A percentile compares a stretch with the other conserved stretches of the same genome.
Conservation (phyloP, 2,113 vertebrate species). For the Anhinga rufa region DNA sequence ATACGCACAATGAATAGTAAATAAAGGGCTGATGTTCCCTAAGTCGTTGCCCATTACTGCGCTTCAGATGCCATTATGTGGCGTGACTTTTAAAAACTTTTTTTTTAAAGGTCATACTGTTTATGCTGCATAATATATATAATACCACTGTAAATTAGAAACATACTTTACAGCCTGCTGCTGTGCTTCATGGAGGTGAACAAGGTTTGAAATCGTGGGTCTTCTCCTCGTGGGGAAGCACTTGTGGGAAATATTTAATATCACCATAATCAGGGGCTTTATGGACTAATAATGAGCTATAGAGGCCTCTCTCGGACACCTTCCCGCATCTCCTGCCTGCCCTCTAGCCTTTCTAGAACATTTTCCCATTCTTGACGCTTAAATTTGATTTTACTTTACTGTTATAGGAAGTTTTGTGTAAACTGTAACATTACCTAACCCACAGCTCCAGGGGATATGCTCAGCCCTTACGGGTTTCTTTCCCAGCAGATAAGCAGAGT, state of each 20-base stretch:
- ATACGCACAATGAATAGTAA: neutral
- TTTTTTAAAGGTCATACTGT: constrained; percentile 52
- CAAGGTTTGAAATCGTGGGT: neutral
- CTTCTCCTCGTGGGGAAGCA: neutral
- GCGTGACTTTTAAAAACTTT: constrained; percentile 11
- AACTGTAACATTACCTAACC: neutral
- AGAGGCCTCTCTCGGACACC: neutral
- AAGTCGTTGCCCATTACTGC: neutral
- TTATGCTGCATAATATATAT: constrained; percentile 34
- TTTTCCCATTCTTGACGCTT: neutral
- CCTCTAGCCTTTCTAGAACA: neutral
- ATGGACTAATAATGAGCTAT: neutral
- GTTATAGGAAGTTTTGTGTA: neutral
- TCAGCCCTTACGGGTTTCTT: neutral
- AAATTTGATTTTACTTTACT: neutral
- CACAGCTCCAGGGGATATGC: neutral
- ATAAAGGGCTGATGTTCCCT: neutral
- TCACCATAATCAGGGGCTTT: neutral
- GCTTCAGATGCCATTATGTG: neutral
- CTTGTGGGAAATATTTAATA: neutral
- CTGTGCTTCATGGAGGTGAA: constrained; percentile 22
- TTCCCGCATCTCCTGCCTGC: neutral
- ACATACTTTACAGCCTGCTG: constrained; percentile 1
- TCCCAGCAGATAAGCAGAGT: neutral
- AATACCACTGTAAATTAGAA: constrained; percentile 36